Conservation (phyloP, 2,888 invertebrate genomes). For the Myopa testacea region DNA sequence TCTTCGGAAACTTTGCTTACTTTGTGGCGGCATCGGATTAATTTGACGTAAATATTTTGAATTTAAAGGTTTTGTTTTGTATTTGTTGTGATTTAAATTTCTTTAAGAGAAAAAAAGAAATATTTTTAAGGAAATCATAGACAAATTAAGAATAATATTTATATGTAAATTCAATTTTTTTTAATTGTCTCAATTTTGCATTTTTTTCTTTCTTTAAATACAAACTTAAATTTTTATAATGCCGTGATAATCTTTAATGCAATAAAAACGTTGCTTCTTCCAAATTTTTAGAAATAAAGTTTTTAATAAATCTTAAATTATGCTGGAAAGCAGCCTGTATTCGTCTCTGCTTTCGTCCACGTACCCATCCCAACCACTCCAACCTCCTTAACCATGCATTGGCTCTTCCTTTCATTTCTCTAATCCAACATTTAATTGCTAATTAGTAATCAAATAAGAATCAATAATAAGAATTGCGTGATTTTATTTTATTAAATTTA, state of each 20-base stretch:
- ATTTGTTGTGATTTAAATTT: constrained; percentile 41
- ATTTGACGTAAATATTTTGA: too few species aligned
- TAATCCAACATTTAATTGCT: not conserved
- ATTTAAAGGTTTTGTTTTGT: not conserved
- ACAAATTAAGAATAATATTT: constrained; percentile 29
- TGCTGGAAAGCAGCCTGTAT: too few species aligned
- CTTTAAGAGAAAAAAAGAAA: not conserved
- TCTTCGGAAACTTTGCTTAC: constrained; percentile 7
- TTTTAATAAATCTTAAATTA: too few species aligned
- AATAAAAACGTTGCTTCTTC: too few species aligned
- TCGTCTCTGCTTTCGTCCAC: too few species aligned
- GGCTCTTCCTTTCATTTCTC: not conserved
- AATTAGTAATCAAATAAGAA: not conserved
- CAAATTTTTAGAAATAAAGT: too few species aligned
- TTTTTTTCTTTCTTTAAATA: not conserved
- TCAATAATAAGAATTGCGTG: not conserved
- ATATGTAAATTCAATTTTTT: not conserved
- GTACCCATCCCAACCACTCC: too few species aligned
- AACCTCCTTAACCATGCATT: too few species aligned
- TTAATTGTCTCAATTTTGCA: not conserved
- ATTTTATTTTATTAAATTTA: not conserved
- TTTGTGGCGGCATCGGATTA: constrained; percentile 18
- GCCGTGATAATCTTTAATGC: not conserved
- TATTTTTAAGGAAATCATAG: constrained; percentile 44
- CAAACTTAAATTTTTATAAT: not conserved